Evolutionary conservation across 2,888 invertebrate genomes (phyloP), one percentile per base, ranked within the genome.

Genomic region (Pterobdella sp.): DNA sequence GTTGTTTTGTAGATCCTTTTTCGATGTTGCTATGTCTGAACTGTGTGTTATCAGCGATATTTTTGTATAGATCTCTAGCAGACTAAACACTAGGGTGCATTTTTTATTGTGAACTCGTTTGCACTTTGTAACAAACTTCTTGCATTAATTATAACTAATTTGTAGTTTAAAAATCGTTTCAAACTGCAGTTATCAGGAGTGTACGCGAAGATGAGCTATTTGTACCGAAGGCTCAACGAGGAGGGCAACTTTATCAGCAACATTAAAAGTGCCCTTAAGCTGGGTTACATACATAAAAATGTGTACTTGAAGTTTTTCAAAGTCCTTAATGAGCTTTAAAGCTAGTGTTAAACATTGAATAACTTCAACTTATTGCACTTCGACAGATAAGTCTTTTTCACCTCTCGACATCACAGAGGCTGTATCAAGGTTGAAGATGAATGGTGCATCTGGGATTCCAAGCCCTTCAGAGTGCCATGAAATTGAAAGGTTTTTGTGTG

Each of bases 131-230:
- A n/a, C n/a, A n/a, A n/a, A n/a, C n/a, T n/a, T n/a, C n/a, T n/a
- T n/a, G n/a, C n/a, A n/a, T n/a, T n/a, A n/a, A n/a, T n/a, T n/a
- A n/a, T n/a, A n/a, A n/a, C n/a, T n/a, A n/a, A n/a, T n/a, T n/a
- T n/a, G n/a, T n/a, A n/a, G n/a, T n/a, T n/a, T n/a, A n/a, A n/a
- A n/a, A n/a, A 7, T 14, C 42, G 42, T 42, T 14, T 42, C 18
- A 18, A 42, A 7, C 14, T 14, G 34, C 42, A 63, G 26, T 74
- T 81, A 29, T 78, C 80, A 0, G 82, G 82, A 1, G 78, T 82
- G 22, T 81, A 80, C 69, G 79, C 82, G 14, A 75, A 81, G n/a
- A 82, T 83, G 82, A 83, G 81, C 73, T 81, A 83, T 63, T 76
- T 83, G 74, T 83, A 82, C 76, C 78, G 78, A 32, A 79, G 79